Base-by-base conservation (phyloP, 2,113 vertebrate species). In the Mastomys coucha region DNA sequence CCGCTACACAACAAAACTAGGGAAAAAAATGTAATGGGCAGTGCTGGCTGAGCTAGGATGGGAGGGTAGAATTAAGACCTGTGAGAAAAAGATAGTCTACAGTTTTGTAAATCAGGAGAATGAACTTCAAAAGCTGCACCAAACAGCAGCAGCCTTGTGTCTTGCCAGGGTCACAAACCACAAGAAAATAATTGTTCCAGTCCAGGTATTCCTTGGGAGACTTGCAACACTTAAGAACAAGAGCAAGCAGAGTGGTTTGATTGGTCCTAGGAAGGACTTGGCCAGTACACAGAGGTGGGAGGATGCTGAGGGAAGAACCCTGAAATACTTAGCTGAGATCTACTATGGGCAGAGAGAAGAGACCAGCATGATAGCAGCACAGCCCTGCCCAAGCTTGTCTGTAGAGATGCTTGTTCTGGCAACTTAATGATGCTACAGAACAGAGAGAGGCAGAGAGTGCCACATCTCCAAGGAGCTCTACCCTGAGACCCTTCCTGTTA, bases 401-500 rank as follows among this genome's bases (percentile, higher is more conserved):
- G 24, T 45, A 65, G 31, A 36, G 28, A 67, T 1, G 0, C 17
- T 56, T 20, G 2, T 49, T 1, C 76, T 56, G 76, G 4, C 6
- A 31, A 45, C 26, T 22, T 42, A 14, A n/a, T 60, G 5, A 89
- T 45, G 24, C n/a, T 65, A 5, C 36, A 73, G 13, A n/a, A 12
- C 51, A 42, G 31, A 58, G 17, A 94, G n/a, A 39, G 22, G 4
- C 26, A 28, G 49, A 33, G 10, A 28, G 58, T 49, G 14, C 51
- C 5, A 49, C 33, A 33, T 63, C 63, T 80, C n/a, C 14, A 56
- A 58, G 24, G 31, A 86, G 22, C 33, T 33, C 51, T 36, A 12
- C 26, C 31, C 42, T 65, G 8, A 84, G 28, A 14, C 31, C 3
- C 16, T 6, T 0, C 1, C 51, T 72, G 5, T 13, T 5, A 5